A percentile compares a stretch with the other conserved stretches of the same genome.
Conservation (phyloP, 2,888 invertebrate genomes). For the Melanostoma mellinum region DNA sequence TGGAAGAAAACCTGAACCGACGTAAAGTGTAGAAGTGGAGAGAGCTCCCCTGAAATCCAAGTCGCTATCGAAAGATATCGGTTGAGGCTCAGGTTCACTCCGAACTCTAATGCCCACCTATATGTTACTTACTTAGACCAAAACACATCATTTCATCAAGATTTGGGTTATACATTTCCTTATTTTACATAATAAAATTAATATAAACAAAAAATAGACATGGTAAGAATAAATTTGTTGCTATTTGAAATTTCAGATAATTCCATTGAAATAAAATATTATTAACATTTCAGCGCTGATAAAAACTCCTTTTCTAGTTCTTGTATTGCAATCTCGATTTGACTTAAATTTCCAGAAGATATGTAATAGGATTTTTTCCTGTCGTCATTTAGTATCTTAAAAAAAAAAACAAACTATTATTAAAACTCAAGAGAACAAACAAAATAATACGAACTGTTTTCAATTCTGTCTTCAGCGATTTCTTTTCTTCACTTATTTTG, state of each 20-base stretch:
- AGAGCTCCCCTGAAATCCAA: too few species aligned
- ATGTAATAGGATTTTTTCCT: not conserved
- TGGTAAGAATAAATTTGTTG: not conserved
- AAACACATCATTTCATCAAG: too few species aligned
- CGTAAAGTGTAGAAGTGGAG: too few species aligned
- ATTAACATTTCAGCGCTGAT: conserved; percentile 12
- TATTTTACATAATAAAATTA: too few species aligned
- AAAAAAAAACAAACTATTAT: not conserved
- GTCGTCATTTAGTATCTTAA: conserved; percentile 26
- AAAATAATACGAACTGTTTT: conserved; percentile 22
- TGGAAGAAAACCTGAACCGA: too few species aligned
- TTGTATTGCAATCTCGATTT: conserved; percentile 32
- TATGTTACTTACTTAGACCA: too few species aligned
- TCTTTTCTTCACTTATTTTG: conserved; percentile 53
- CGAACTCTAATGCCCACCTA: too few species aligned
- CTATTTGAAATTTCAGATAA: not conserved
- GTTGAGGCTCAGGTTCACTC: too few species aligned
- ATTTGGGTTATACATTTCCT: too few species aligned
- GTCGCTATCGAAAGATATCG: too few species aligned
- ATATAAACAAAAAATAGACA: too few species aligned
- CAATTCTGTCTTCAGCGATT: conserved; percentile 46
- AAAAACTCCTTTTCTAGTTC: conserved; percentile 50
- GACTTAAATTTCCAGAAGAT: conserved; percentile 1
- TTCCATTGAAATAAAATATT: not conserved
- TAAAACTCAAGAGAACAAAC: not conserved